Percentiles rank a stretch among this genome's conserved stretches.
These are phyloP conservation scores for Neoascia interrupta DNA, from an alignment of 2,888 invertebrate genomes.

Conservation along the genomic window DNA sequence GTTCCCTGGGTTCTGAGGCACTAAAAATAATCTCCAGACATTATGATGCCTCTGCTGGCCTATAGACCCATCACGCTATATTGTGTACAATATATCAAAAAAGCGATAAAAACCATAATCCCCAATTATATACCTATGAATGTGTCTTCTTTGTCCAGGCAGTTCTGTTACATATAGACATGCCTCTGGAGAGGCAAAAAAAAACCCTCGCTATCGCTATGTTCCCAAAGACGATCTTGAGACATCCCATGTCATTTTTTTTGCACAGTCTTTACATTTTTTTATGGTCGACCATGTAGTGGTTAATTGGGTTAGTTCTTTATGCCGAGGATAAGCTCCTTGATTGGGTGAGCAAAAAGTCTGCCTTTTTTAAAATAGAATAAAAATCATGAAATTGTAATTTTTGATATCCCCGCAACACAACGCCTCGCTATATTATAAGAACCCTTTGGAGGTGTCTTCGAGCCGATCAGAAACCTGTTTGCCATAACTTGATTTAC, in stretches of 20 bases:
- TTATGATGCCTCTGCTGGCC: too few relatives aligned
- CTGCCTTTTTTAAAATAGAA: slow-evolving; percentile 31
- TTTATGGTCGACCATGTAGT: not conserved
- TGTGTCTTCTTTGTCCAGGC: not conserved
- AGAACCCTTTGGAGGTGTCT: too few relatives aligned
- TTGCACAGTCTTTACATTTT: slow-evolving; percentile 13
- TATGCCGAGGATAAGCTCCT: slow-evolving; percentile 33
- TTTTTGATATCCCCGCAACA: too few relatives aligned
- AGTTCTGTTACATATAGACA: slow-evolving; percentile 11
- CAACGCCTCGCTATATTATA: too few relatives aligned
- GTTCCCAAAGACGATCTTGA: slow-evolving; percentile 30
- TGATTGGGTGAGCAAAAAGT: slow-evolving; percentile 29
- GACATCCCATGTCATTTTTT: slow-evolving; percentile 50
- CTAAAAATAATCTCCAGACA: slow-evolving; percentile 39
- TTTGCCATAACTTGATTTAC: slow-evolving; percentile 30
- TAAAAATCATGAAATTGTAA: slow-evolving; percentile 39
- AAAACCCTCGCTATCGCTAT: slow-evolving; percentile 8
- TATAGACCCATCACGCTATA: too few relatives aligned
- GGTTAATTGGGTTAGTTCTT: slow-evolving; percentile 31
- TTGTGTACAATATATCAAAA: too few relatives aligned
- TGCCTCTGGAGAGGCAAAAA: too few relatives aligned
- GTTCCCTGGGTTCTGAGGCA: too few relatives aligned
- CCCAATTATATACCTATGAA: slow-evolving; percentile 22
- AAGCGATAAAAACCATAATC: too few relatives aligned
- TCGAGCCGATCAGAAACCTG: too few relatives aligned